Conservation (phyloP, 2,797 vertebrate genomes). For the Catharus ustulatus region DNA sequence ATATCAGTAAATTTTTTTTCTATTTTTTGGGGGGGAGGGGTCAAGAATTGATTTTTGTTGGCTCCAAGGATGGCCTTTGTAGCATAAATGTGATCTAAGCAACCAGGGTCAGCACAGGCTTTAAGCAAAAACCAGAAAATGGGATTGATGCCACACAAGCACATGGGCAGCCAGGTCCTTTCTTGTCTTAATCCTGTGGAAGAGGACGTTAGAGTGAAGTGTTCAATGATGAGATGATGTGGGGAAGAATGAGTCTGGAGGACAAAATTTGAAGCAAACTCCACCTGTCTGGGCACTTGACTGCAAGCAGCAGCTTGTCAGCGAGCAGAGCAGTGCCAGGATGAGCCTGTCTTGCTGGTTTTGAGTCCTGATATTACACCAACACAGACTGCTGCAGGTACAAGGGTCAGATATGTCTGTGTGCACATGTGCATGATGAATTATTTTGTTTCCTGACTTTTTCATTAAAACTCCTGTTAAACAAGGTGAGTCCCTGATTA, state of each 20-base stretch:
- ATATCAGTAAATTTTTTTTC: not conserved
- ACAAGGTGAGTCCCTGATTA: not conserved
- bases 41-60: not conserved
- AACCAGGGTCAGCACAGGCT: not conserved
- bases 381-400: not conserved
- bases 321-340: not conserved
- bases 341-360: not conserved
- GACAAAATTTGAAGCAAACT: not conserved
- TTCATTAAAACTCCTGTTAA: not conserved
- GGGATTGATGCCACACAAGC: rapidly evolving
- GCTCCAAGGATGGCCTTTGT: not conserved
- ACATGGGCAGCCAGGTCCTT: not conserved
- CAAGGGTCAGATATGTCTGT: not conserved
- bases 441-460: rapidly evolving
- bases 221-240: not conserved
- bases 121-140: rapidly evolving
- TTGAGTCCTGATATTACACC: not conserved
- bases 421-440: rapidly evolving
- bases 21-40: no score
- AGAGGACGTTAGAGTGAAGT: not conserved
- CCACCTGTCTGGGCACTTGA: not conserved
- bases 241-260: not conserved
- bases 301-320: not conserved
- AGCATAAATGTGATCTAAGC: not conserved
- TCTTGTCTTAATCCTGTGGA: not conserved